A percentile compares a stretch with the other conserved stretches of the same genome.
These are phyloP conservation scores for Hesperophylax magnus DNA, from an alignment of 1,140 invertebrate species.

Conservation along the genomic window DNA sequence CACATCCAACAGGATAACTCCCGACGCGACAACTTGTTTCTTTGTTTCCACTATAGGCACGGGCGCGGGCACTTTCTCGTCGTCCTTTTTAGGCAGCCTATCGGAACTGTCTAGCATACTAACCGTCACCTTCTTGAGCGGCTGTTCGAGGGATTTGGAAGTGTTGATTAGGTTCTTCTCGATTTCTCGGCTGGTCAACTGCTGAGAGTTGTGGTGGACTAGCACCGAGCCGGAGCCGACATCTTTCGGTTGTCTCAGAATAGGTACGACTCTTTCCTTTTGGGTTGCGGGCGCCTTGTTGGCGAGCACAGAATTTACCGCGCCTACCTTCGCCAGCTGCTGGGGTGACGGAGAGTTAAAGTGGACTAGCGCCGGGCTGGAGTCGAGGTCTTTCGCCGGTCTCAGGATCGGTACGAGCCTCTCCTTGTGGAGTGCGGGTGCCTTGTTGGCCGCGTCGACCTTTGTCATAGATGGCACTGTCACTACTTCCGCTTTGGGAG, in stretches of 20 bases:
- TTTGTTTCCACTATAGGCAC: conserved; percentile 59
- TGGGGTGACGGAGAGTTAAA: conserved; percentile 51
- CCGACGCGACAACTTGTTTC: conserved; percentile 62
- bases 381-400: background rate
- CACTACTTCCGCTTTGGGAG: too few relatives aligned
- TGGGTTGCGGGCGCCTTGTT: conserved; percentile 29
- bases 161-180: conserved; percentile 82
- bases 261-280: conserved; percentile 27
- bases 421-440: background rate
- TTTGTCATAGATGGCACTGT: too few relatives aligned
- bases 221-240: conserved; percentile 22
- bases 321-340: too few relatives aligned
- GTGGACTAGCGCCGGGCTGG: conserved; percentile 39
- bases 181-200: conserved; percentile 75
- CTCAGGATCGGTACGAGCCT: conserved; percentile 11
- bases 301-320: too few relatives aligned
- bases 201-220: conserved; percentile 59
- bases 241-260: conserved; percentile 5
- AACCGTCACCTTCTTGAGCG: conserved; percentile 69
- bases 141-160: conserved; percentile 73
- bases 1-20: conserved; percentile 52
- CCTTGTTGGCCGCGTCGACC: conserved; percentile 44
- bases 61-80: conserved; percentile 45
- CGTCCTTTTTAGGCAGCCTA: conserved; percentile 56
- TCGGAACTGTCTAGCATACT: conserved; percentile 60